These are phyloP conservation scores for Esperia sulphurella DNA, from an alignment of 2,888 invertebrate species.

Conservation along the genomic window DNA sequence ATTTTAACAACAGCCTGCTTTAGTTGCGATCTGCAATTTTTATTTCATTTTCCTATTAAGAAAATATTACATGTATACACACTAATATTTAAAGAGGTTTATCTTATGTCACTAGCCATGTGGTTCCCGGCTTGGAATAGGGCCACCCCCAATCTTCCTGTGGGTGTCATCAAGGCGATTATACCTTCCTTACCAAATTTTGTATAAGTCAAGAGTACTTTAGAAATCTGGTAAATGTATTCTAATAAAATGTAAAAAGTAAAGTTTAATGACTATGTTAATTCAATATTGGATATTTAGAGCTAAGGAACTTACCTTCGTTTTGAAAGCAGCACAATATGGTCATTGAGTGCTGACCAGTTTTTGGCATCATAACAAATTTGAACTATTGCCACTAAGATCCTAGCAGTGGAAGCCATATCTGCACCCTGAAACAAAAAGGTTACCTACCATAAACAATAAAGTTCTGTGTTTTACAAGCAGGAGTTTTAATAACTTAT, in stretches of 20 bases:
- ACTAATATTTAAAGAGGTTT: no score
- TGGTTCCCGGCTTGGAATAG: no score
- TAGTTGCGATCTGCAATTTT: conserved; percentile 86
- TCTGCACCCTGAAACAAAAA: conserved; percentile 87
- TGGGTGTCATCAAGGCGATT: no score
- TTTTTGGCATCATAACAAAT: conserved; percentile 94
- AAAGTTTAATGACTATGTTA: no score
- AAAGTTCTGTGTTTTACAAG: not conserved
- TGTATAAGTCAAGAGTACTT: no score
- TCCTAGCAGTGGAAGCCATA: conserved; percentile 95
- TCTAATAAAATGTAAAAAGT: no score
- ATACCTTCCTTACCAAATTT: not conserved
- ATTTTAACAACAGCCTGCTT: conserved; percentile 98
- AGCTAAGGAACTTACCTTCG: conserved; percentile 84
- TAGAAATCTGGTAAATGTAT: no score
- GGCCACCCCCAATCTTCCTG: no score
- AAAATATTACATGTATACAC: no score
- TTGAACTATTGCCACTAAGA: conserved; percentile 95
- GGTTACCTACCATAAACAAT: not conserved
- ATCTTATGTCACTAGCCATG: no score
- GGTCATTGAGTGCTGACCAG: conserved; percentile 96
- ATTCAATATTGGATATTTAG: no score
- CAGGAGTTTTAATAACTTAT: not conserved
- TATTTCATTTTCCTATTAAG: no score
- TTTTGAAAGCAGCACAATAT: conserved; percentile 93